Conservation (phyloP, 2,113 vertebrate genomes). For the Lanius ludovicianus region DNA sequence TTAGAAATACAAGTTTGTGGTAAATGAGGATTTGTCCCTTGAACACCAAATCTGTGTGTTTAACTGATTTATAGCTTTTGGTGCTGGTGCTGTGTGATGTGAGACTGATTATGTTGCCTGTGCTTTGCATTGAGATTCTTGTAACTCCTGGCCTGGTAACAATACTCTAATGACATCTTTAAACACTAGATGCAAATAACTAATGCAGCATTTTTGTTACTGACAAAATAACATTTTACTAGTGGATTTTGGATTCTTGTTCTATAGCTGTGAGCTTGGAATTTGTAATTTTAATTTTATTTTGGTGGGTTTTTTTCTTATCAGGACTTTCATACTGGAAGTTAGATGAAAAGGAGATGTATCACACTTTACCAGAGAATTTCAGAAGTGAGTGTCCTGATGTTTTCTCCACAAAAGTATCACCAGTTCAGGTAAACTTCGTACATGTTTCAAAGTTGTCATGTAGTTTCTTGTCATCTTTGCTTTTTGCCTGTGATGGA, state of each 20-base stretch:
- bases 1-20: not conserved
- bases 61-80: not conserved
- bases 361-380: slow-evolving; percentile 83
- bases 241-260: not conserved
- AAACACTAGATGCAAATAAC: not conserved
- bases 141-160: not conserved
- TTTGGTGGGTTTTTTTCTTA: not conserved
- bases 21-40: not conserved
- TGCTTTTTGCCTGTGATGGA: not conserved
- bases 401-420: slow-evolving; percentile 64
- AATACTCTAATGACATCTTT: not conserved
- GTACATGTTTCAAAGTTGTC: not conserved
- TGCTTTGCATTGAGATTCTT: not conserved
- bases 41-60: not conserved
- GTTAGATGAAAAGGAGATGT: slow-evolving; percentile 84
- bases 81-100: not conserved
- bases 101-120: not conserved
- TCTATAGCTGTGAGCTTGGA: not conserved
- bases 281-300: not conserved
- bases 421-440: slow-evolving; percentile 74
- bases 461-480: not conserved
- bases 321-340: slow-evolving; percentile 91
- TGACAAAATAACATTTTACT: not conserved
- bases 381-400: slow-evolving; percentile 72
- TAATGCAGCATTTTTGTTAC: not conserved